Percentiles rank a stretch among this genome's conserved stretches.
These are phyloP conservation scores for Mionectes olivaceus DNA, from an alignment of 2,797 vertebrate species.

Conservation along the genomic window DNA sequence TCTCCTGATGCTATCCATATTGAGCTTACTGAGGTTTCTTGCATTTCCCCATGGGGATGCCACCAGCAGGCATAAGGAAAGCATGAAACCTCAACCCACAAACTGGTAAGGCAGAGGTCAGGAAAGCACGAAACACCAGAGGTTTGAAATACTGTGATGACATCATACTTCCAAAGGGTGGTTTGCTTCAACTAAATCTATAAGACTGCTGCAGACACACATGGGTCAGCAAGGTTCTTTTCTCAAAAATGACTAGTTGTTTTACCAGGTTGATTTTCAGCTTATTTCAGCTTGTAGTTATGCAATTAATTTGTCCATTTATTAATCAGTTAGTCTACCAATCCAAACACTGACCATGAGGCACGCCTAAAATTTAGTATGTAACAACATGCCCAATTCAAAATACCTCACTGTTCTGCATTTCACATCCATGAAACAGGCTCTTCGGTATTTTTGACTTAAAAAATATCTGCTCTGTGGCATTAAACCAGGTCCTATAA, in stretches of 20 bases:
- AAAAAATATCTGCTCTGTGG: neutral
- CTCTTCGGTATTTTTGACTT: neutral
- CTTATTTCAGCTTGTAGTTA: neutral
- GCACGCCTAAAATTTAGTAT: neutral
- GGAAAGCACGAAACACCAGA: neutral
- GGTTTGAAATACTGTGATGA: neutral
- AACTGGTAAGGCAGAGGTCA: neutral
- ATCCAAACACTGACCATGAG: neutral
- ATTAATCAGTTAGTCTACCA: neutral
- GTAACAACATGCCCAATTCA: fast-evolving
- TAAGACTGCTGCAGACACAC: neutral
- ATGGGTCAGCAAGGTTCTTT: fast-evolving
- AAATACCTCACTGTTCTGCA: neutral
- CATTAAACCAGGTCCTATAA: neutral
- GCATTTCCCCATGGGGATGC: neutral
- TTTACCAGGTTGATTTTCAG: neutral
- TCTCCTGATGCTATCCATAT: neutral
- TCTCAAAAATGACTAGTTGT: neutral
- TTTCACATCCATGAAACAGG: neutral
- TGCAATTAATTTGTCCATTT: neutral
- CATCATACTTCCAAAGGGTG: neutral
- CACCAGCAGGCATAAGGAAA: neutral
- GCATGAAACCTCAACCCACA: neutral
- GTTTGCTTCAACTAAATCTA: neutral
- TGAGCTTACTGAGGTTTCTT: neutral